Conservation (phyloP, 2,113 vertebrate genomes). For the Nipponia nippon region DNA sequence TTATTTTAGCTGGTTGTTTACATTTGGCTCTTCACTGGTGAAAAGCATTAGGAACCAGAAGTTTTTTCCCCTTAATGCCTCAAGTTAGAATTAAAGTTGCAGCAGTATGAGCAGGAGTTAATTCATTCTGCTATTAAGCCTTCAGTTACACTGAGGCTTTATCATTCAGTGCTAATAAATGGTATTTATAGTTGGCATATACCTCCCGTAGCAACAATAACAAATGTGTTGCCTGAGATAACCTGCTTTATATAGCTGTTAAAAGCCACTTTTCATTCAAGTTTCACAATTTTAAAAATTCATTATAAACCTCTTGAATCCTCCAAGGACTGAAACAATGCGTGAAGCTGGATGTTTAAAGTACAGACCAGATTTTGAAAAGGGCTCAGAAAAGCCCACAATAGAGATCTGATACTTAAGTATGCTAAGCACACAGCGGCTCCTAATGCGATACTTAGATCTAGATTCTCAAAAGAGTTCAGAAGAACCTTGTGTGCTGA, state of each 20-base stretch:
- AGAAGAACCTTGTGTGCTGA: slow-evolving; percentile 2
- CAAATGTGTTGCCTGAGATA: slow-evolving; percentile 65
- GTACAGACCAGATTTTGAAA: slow-evolving; percentile 11
- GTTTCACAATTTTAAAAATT: slow-evolving; percentile 51
- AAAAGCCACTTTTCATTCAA: slow-evolving; percentile 55
- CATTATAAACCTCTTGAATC: slow-evolving; percentile 53
- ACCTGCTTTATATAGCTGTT: slow-evolving; percentile 53
- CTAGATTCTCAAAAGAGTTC: slow-evolving; percentile 46
- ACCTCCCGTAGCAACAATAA: slow-evolving; percentile 67
- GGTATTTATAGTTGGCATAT: slow-evolving; percentile 54
- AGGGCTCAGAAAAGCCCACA: not conserved
- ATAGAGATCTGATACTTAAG: not conserved
- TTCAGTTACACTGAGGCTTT: slow-evolving; percentile 55
- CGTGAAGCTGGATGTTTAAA: not conserved
- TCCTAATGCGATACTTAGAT: slow-evolving; percentile 31
- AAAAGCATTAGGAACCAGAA: not conserved
- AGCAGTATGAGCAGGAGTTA: slow-evolving; percentile 57
- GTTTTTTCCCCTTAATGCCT: not conserved
- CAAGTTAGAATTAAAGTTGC: slow-evolving; percentile 63
- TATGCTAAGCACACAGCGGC: slow-evolving; percentile 33
- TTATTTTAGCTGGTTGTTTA: not conserved
- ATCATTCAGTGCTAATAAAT: slow-evolving; percentile 62
- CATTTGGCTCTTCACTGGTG: not conserved
- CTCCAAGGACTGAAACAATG: slow-evolving; percentile 55
- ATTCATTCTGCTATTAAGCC: slow-evolving; percentile 67